Percentiles rank a stretch among this genome's conserved stretches.
phyloP scores from a whole-genome alignment of 2,113 vertebrate species.

The Mus spicilegus region DNA sequence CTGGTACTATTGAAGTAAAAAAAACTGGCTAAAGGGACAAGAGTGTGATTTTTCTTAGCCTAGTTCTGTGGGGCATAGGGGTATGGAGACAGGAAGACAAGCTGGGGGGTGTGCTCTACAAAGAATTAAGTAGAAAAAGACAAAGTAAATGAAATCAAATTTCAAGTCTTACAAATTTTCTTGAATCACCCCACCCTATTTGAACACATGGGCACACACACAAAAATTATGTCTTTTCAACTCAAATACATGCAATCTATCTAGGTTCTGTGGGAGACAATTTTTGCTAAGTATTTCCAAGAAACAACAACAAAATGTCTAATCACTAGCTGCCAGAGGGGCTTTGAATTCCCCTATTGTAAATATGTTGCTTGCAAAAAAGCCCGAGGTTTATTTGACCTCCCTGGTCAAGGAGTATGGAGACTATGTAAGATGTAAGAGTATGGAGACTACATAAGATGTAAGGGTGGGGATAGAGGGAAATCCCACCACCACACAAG shows the following conservation, averaged over 20 bases:
- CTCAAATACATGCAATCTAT: slow-evolving; percentile 59
- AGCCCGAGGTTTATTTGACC: slow-evolving; percentile 50
- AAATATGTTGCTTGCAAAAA: not conserved
- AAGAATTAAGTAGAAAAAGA: slow-evolving; percentile 32
- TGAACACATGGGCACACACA: slow-evolving; percentile 33
- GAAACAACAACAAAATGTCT: not conserved
- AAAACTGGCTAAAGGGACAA: slow-evolving; percentile 43
- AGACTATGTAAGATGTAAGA: not conserved
- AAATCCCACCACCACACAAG: slow-evolving; percentile 58
- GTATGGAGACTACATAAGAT: slow-evolving; percentile 3
- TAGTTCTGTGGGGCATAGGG: not conserved
- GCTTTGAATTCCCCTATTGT: slow-evolving; percentile 50
- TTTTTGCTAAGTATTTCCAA: slow-evolving; percentile 50
- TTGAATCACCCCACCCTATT: slow-evolving; percentile 59
- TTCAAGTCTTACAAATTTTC: slow-evolving; percentile 55
- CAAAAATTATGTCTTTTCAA: slow-evolving; percentile 46
- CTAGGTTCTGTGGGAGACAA: slow-evolving; percentile 18
- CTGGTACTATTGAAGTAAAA: slow-evolving; percentile 71
- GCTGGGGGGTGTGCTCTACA: not conserved
- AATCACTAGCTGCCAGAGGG: slow-evolving; percentile 35
- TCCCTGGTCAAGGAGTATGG: slow-evolving; percentile 52
- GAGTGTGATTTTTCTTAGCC: slow-evolving; percentile 28
- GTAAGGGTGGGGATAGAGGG: not conserved
- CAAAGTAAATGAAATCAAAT: slow-evolving; percentile 58
- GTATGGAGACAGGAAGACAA: not conserved